A percentile compares a stretch with the other conserved stretches of the same genome.
phyloP scores from a whole-genome alignment of 2,888 invertebrate species.

The Caenorhabditis afra region DNA sequence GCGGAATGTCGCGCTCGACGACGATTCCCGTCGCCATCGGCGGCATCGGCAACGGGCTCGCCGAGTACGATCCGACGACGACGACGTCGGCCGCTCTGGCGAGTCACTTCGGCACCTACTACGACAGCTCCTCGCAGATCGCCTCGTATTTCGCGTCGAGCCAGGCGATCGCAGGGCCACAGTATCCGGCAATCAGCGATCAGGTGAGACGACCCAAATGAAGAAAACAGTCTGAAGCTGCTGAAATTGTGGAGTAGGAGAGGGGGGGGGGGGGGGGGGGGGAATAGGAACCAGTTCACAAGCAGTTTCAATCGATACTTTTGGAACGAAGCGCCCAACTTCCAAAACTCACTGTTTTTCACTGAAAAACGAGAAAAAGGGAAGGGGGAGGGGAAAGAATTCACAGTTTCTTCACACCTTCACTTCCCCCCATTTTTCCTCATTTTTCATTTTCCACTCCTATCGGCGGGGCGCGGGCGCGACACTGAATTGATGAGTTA shows the following conservation, averaged over 20 bases:
- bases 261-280: too few relatives aligned
- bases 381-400: slow-evolving; percentile 5
- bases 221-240: slow-evolving; percentile 5
- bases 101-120: slow-evolving; percentile 41
- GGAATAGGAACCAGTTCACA: too few relatives aligned
- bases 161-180: slow-evolving; percentile 37
- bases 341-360: slow-evolving; percentile 3
- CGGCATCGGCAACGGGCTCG: not conserved
- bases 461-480: not conserved
- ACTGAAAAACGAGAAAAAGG: slow-evolving; percentile 8
- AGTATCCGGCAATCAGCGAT: slow-evolving; percentile 41
- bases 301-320: not conserved
- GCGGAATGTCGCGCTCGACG: not conserved
- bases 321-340: not conserved
- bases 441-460: slow-evolving; percentile 25
- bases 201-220: too few relatives aligned
- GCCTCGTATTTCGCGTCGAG: slow-evolving; percentile 51
- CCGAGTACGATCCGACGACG: slow-evolving; percentile 27
- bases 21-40: slow-evolving; percentile 10
- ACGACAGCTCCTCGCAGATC: slow-evolving; percentile 48
- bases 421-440: not conserved
- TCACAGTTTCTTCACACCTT: not conserved
- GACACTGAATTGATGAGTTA: not conserved
- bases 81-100: slow-evolving; percentile 37
- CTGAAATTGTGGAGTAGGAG: too few relatives aligned